Base-by-base conservation (phyloP, 2,113 vertebrate species). In the Oxygymnocypris stewartii region DNA sequence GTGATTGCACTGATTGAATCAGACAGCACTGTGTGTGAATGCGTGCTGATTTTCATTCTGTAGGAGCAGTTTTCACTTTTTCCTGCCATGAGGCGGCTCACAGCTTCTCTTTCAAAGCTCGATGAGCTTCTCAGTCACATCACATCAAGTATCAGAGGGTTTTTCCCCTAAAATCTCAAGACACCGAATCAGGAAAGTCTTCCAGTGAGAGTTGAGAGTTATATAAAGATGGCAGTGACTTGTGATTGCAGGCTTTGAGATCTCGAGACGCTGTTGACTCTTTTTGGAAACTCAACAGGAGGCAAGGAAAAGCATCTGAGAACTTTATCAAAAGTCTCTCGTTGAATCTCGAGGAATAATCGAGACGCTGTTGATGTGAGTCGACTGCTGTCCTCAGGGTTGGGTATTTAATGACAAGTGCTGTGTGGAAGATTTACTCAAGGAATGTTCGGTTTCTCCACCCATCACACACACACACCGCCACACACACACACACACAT, bases 321-420 rank as follows among this genome's bases (percentile, higher is more conserved):
- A 31, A 44, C 3, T 51, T 44, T 11, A 44, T 9, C 42, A 42
- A 20, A n/a, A 11, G 69, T 23, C 35, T 73, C 3, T 73, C 35
- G 4, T 20, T 73, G 37, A n/a, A 23, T 42, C 37, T 42, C 20
- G 0, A 42, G 35, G 4, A 73, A 23, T 73, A 23, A 73, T 42
- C 18, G 18, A 73, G 37, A 18, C 3, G 4, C 42, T 73, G 35
- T 12, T 40, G 35, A 40, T 73, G 37, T 42, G 57, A 61, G 57
- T 61, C 14, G 5, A 14, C 25, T 79, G 78, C 44, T 80, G 78
- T 80, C 54, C 78, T 80, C 31, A 63, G 78, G 57, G n/a, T 80
- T 80, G 54, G 78, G 78, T 57, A 80, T 80, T 80, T 80, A 80
- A 80, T 80, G 78, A 63, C 57, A 63, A 80, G 78, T 80, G 57